Evolutionary conservation across 2,888 invertebrate species (phyloP).

Genomic region (Blera fallax): DNA sequence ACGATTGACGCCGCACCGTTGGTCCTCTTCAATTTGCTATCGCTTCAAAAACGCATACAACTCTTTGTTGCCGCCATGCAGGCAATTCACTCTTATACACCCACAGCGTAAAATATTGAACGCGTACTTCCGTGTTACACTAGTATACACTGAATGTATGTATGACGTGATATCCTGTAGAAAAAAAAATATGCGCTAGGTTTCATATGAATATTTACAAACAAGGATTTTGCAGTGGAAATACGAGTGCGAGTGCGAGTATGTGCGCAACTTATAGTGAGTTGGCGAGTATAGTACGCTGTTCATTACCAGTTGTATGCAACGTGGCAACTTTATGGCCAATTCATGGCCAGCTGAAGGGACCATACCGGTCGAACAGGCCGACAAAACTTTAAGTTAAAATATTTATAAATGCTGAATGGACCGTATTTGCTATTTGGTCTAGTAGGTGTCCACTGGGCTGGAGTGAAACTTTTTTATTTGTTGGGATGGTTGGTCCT

Average conservation of each 20-base stretch:
- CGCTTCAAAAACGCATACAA: background rate
- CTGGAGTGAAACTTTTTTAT: slow-evolving; percentile 21
- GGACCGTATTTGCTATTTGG: background rate
- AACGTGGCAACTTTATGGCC: slow-evolving; percentile 49
- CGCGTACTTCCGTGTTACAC: slow-evolving; percentile 14
- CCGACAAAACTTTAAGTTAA: slow-evolving; percentile 26
- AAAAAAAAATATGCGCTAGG: background rate
- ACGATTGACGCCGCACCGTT: background rate
- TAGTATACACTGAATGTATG: background rate
- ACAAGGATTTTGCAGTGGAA: slow-evolving; percentile 16
- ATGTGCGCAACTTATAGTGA: background rate
- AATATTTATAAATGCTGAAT: slow-evolving; percentile 38
- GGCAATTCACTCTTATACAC: background rate
- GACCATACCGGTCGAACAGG: background rate
- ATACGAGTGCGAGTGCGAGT: background rate
- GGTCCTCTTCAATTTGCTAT: slow-evolving; percentile 21
- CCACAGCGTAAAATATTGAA: slow-evolving; percentile 38
- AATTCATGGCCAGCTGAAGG: slow-evolving; percentile 51
- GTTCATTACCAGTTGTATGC: slow-evolving; percentile 53
- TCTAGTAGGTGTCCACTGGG: background rate
- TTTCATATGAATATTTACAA: slow-evolving; percentile 65
- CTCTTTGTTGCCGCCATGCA: background rate
- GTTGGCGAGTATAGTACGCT: background rate
- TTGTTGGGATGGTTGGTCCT: background rate
- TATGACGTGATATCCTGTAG: background rate